Conservation (phyloP, 1,140 invertebrate genomes). For the Callitettix versicolor region DNA sequence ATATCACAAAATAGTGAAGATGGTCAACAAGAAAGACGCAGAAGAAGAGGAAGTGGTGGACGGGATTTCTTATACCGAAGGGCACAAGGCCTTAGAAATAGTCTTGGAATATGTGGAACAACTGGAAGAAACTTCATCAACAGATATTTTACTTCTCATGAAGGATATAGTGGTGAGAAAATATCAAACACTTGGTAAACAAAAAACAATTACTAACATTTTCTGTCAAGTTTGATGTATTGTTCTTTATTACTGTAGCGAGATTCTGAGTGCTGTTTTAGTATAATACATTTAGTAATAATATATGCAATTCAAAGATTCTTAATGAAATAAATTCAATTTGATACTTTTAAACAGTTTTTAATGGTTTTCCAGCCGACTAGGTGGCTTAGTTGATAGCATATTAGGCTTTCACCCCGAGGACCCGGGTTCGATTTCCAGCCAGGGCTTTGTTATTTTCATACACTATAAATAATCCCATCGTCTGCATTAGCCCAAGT, state of each 20-base stretch:
- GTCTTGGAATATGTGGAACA: slow-evolving; percentile 1
- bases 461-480: too few relatives aligned
- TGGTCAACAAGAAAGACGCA: neutral
- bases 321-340: neutral
- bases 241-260: too few relatives aligned
- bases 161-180: neutral
- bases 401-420: too few relatives aligned
- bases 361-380: too few relatives aligned
- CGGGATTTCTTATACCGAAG: neutral
- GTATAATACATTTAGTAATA: neutral
- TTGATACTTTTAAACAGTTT: neutral
- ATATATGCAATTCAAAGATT: too few relatives aligned
- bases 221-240: neutral
- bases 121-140: slow-evolving; percentile 1
- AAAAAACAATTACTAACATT: slow-evolving; percentile 5
- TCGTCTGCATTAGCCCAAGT: too few relatives aligned
- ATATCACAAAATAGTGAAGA: slow-evolving; percentile 1
- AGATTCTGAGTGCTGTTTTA: too few relatives aligned
- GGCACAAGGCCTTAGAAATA: slow-evolving; percentile 1
- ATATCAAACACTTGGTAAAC: neutral
- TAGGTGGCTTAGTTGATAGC: too few relatives aligned
- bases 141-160: slow-evolving; percentile 1
- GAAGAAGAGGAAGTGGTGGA: neutral
- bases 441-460: too few relatives aligned
- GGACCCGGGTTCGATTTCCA: too few relatives aligned